These are phyloP conservation scores for Lamproptera curius DNA, from an alignment of 2,888 invertebrate genomes.

Conservation along the genomic window DNA sequence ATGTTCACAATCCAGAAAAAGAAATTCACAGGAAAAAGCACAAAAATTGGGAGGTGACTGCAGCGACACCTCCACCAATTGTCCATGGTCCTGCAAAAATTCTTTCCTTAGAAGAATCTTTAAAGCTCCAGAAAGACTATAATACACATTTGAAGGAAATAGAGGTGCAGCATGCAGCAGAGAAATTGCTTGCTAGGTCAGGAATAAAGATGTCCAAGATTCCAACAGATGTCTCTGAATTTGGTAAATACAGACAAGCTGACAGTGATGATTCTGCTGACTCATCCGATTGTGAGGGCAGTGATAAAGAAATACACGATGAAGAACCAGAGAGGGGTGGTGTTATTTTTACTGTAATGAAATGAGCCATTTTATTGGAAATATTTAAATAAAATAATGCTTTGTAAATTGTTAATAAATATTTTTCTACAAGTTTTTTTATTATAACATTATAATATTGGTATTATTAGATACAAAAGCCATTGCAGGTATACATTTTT, in stretches of 20 bases:
- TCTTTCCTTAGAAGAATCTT: slow-evolving; percentile 75
- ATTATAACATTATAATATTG: too few relatives aligned
- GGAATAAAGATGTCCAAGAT: slow-evolving; percentile 56
- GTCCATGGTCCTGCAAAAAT: slow-evolving; percentile 73
- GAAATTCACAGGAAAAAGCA: slow-evolving; percentile 69
- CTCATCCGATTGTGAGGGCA: slow-evolving; percentile 59
- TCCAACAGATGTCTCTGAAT: slow-evolving; percentile 46
- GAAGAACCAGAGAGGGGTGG: slow-evolving; percentile 77
- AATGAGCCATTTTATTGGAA: slow-evolving; percentile 35
- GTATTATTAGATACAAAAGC: too few relatives aligned
- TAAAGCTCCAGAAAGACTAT: slow-evolving; percentile 75
- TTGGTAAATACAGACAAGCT: slow-evolving; percentile 56
- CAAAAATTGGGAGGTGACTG: slow-evolving; percentile 80
- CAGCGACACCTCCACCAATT: slow-evolving; percentile 80
- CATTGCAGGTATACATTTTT: too few relatives aligned
- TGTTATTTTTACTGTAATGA: slow-evolving; percentile 71
- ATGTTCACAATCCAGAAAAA: slow-evolving; percentile 75
- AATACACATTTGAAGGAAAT: slow-evolving; percentile 62
- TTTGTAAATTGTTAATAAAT: too few relatives aligned
- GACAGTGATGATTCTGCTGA: slow-evolving; percentile 51
- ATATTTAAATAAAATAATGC: neutral
- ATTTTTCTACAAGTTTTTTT: too few relatives aligned
- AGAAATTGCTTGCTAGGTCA: slow-evolving; percentile 62
- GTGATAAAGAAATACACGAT: slow-evolving; percentile 76
- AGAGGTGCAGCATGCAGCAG: slow-evolving; percentile 77